These are phyloP conservation scores for Drosophila kokeensis DNA, from an alignment of 2,888 invertebrate genomes.

Conservation along the genomic window DNA sequence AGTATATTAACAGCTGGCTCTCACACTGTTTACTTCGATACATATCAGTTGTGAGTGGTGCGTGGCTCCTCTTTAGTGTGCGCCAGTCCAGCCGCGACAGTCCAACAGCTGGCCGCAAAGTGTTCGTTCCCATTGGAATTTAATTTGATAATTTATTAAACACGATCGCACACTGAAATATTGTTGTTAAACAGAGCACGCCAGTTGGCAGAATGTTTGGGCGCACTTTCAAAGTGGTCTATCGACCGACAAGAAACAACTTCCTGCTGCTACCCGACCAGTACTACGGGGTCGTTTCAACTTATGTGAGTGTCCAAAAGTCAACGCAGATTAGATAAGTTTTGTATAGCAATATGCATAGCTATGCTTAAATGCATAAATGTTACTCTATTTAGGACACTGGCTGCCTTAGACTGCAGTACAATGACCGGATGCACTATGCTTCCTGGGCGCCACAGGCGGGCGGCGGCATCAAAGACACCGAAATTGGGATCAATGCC, in stretches of 20 bases:
- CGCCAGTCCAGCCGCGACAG: conserved; percentile 30
- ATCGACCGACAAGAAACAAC: conserved; percentile 83
- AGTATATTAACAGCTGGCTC: background rate
- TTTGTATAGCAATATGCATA: conserved; percentile 10
- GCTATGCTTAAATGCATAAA: conserved; percentile 11
- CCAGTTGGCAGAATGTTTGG: conserved; percentile 79
- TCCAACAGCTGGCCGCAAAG: conserved; percentile 41
- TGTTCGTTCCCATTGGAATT: conserved; percentile 26
- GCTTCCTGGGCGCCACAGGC: conserved; percentile 84
- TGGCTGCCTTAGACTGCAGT: conserved; percentile 84
- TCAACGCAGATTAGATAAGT: conserved; percentile 72
- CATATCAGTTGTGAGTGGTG: background rate
- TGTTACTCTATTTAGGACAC: conserved; percentile 78
- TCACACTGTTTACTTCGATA: background rate
- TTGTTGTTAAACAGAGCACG: conserved; percentile 9
- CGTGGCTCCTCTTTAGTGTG: conserved; percentile 9
- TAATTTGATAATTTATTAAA: conserved; percentile 55
- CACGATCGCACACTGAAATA: background rate
- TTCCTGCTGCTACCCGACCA: conserved; percentile 83
- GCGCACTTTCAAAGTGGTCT: conserved; percentile 84
- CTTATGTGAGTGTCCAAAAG: conserved; percentile 84
- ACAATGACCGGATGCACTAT: conserved; percentile 82
- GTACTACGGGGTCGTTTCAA: conserved; percentile 84
- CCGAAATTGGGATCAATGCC: conserved; percentile 85
- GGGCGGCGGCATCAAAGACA: conserved; percentile 83